Evolutionary conservation across 2,797 vertebrate genomes (phyloP), one percentile per base, ranked within the genome.

Genomic region (Halcyon leucocephala): DNA sequence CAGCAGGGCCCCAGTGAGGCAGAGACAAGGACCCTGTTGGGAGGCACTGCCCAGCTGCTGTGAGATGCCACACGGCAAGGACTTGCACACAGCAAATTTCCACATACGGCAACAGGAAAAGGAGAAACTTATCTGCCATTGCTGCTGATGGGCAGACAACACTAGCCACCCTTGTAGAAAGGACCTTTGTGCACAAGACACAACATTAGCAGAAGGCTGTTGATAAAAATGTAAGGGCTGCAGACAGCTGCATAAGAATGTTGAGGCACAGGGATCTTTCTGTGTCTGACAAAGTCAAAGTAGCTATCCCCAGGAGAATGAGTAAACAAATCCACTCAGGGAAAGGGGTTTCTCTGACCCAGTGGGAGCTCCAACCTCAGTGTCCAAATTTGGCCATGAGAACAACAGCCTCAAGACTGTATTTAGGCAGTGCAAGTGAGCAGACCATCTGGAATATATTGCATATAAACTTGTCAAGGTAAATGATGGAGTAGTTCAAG

Each of bases 1-100:
- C 8, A 76, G 18, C 58, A 71, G 35, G 18, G 26, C 22, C 13
- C 8, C n/a, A 57, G 33, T 0, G 0, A 64, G 42, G 44, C 39
- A 83, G 31, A 7, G 2, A 17, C 20, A 77, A 8, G 10, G 18
- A 74, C 31, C 16, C 19, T 67, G 21, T 7, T 9, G 12, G 26
- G 33, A 9, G 28, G 13, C 12, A 31, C 28, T 44, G 25, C 37
- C 39, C 41, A 37, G 33, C 49, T 83, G 26, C 14, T 71, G 8
- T 0, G 0, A 62, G 85, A 62, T 46, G 22, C 22, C 37, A 44
- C 33, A 19, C 25, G 9, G 8, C 2, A 2, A 79, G 19, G 26
- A 82, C 8, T 82, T 24, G 33, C 8, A 16, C 1, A 1, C 0
- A 5, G 12, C 8, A 33, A 64, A 62, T 29, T 48, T 82, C 21